Evolutionary conservation across 2,113 vertebrate genomes (phyloP).

Genomic region (Nothocercus julius): DNA sequence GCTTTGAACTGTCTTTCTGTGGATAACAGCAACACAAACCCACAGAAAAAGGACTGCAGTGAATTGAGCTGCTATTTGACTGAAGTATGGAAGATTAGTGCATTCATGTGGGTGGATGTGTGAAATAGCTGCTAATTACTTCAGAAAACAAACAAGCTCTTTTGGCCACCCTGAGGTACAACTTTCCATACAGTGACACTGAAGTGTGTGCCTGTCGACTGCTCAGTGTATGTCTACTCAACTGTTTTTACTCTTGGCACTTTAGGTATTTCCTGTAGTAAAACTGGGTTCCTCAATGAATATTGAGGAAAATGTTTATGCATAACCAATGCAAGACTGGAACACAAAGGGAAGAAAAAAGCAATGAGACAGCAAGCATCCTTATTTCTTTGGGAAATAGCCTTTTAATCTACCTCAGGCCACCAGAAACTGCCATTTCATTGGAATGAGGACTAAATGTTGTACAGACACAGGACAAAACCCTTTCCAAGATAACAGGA

Average conservation of each 20-base stretch:
- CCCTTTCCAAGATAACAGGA: background rate
- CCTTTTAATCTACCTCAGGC: background rate
- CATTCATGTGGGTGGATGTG: background rate
- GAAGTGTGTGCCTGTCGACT: background rate
- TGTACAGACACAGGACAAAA: background rate
- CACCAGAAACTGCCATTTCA: background rate
- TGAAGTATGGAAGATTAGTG: background rate
- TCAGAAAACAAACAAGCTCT: background rate
- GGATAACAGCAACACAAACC: background rate
- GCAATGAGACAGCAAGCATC: background rate
- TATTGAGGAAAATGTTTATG: background rate
- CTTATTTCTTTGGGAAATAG: background rate
- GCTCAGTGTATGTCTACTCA: background rate
- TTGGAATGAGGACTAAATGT: fast-evolving
- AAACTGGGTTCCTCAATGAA: background rate
- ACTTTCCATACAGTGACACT: background rate
- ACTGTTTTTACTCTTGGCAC: background rate
- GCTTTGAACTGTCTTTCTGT: fast-evolving
- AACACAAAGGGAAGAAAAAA: background rate
- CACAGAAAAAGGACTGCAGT: background rate
- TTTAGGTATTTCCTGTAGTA: background rate
- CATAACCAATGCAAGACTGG: background rate
- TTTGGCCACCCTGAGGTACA: background rate
- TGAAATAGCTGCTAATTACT: background rate
- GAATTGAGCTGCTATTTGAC: background rate